Evolutionary conservation across 2,113 vertebrate genomes (phyloP).

Genomic region (Oncorhynchus nerka): DNA sequence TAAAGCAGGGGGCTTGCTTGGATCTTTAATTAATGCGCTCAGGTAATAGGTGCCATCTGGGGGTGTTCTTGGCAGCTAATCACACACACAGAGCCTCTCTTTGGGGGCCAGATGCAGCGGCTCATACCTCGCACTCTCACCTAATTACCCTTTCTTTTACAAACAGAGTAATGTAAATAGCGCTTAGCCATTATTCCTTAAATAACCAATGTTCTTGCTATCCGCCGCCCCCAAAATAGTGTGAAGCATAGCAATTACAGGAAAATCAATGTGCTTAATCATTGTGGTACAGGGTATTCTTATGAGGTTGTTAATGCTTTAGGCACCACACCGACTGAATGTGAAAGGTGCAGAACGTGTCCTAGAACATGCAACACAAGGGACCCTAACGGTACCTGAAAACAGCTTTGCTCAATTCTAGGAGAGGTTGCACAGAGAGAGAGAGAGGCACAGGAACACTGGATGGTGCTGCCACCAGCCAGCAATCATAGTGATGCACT

Average conservation of each 20-base stretch:
- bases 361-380: not conserved
- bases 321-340: slow-evolving; percentile 8
- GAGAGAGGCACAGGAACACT: not conserved
- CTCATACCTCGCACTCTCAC: slow-evolving; percentile 32
- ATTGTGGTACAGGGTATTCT: slow-evolving; percentile 27
- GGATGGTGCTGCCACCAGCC: not conserved
- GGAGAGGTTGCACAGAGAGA: not conserved
- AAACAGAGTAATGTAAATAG: slow-evolving; percentile 57
- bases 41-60: slow-evolving; percentile 53
- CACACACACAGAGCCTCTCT: slow-evolving; percentile 30
- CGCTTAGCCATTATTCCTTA: slow-evolving; percentile 48
- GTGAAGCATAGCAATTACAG: slow-evolving; percentile 41
- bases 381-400: not conserved
- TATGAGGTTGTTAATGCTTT: slow-evolving; percentile 36
- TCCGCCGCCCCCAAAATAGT: slow-evolving; percentile 21
- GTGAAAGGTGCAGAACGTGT: slow-evolving; percentile 11
- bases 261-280: slow-evolving; percentile 54
- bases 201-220: slow-evolving; percentile 27
- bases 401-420: not conserved
- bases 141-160: slow-evolving; percentile 63
- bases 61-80: slow-evolving; percentile 55
- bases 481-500: not conserved
- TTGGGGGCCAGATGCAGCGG: slow-evolving; percentile 34
- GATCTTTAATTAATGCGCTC: slow-evolving; percentile 59
- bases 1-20: slow-evolving; percentile 30